Base-by-base conservation (phyloP, 2,797 vertebrate genomes). In the Masticophis lateralis region DNA sequence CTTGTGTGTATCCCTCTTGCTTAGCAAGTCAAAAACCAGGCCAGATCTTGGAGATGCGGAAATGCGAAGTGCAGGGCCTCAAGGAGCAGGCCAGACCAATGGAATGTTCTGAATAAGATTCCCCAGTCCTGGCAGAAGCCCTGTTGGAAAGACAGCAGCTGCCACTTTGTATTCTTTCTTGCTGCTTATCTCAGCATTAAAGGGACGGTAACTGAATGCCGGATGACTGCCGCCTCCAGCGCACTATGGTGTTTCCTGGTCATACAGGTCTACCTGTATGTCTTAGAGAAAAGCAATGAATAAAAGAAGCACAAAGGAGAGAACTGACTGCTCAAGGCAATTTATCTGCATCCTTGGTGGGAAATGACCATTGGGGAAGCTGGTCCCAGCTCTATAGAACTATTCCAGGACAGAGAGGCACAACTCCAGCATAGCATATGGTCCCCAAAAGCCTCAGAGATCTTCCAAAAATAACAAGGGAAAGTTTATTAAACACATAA, bases 1-100 rank as follows among this genome's bases (percentile, higher is more conserved):
- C 55, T 55, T 53, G 25, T 91, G 93, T 92, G 0, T 95, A 37
- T 28, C 0, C 32, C 93, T 0, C 94, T 96, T 59, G 69, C 96
- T 12, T n/a, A 32, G 97, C 92, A 88, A 47, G 88, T 0, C 1
- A 0, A 37, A 63, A 83, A 86, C 83, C 92, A 95, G 91, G 20
- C 4, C 2, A 55, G 92, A 37, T 56, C 2, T 20, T 93, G 57
- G 94, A 13, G 69, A 79, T 0, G 3, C 13, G 27, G 55, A 87
- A 25, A 66, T 0, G 1, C 16, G 28, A 55, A 87, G 20, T 56
- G 89, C 51, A 0, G 91, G 0, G 10, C 7, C 1, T 28, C 89
- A 87, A 59, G 8, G 92, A 60, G 79, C 25, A 1, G 56, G 51
- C 94, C 53, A 11, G 0, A 51, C 22, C 1, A 37, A 16, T 5